Evolutionary conservation across 2,888 invertebrate species (phyloP).

Genomic region (Apamea sordens): DNA sequence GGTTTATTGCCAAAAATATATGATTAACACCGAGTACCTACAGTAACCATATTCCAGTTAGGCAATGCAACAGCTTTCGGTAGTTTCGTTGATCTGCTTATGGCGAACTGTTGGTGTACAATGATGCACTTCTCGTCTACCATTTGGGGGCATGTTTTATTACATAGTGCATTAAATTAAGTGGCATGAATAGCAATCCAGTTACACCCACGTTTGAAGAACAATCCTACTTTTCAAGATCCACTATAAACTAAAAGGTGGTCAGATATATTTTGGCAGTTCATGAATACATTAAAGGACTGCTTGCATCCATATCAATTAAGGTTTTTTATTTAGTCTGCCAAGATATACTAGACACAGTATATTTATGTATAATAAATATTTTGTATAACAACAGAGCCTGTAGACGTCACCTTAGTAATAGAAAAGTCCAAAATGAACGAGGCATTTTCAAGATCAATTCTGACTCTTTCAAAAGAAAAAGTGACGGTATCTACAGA

Average conservation of each 20-base stretch:
- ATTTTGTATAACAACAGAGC: neutral
- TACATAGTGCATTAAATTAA: constrained; percentile 5
- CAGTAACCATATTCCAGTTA: neutral
- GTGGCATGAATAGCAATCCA: constrained; percentile 20
- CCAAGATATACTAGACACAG: constrained; percentile 17
- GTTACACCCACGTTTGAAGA: constrained; percentile 41
- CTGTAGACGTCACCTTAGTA: constrained; percentile 10
- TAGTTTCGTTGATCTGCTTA: neutral
- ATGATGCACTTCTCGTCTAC: constrained; percentile 23
- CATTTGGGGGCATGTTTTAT: neutral
- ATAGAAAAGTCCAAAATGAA: neutral
- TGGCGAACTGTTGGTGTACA: neutral
- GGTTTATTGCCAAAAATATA: neutral
- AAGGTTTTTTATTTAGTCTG: neutral
- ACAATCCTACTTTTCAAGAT: constrained; percentile 11
- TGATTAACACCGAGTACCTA: neutral
- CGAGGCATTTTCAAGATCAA: neutral
- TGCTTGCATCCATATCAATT: neutral
- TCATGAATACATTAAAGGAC: neutral
- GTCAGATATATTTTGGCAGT: constrained; percentile 37
- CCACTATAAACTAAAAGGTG: constrained; percentile 11
- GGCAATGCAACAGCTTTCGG: neutral
- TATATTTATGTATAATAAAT: neutral
- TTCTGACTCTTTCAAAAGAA: neutral
- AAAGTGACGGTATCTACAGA: neutral